Evolutionary conservation across 2,888 invertebrate species (phyloP).

Genomic region (Protula sp.): DNA sequence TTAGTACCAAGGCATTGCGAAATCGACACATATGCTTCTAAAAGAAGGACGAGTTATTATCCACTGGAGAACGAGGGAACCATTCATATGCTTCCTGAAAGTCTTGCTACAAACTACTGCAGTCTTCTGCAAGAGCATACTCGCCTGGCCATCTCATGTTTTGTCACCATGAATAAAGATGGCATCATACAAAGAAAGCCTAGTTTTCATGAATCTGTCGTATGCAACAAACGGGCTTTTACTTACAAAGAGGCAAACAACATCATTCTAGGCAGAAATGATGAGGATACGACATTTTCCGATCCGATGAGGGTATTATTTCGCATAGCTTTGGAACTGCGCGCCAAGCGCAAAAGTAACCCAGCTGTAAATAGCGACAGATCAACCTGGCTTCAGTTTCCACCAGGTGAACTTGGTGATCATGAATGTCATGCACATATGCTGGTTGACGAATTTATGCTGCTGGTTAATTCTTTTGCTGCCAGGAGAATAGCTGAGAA

Average conservation of each 20-base stretch:
- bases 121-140: constrained; percentile 54
- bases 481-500: no score
- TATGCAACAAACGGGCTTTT: constrained; percentile 34
- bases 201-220: constrained; percentile 28
- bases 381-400: no score
- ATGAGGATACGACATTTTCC: no score
- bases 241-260: constrained; percentile 31
- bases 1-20: constrained; percentile 71
- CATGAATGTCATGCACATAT: constrained; percentile 29
- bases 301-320: no score
- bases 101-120: constrained; percentile 65
- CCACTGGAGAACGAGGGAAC: constrained; percentile 53
- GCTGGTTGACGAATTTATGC: constrained; percentile 42
- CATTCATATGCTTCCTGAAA: constrained; percentile 86
- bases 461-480: constrained; percentile 28
- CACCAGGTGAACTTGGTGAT: no score
- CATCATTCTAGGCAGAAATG: no score
- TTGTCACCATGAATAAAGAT: constrained; percentile 75
- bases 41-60: constrained; percentile 65
- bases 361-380: no score
- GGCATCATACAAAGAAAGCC: not conserved
- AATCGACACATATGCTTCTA: constrained; percentile 62
- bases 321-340: no score
- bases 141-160: constrained; percentile 74
- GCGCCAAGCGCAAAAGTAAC: no score